Evolutionary conservation across 2,888 invertebrate genomes (phyloP).

Genomic region (Melinaea menophilus): DNA sequence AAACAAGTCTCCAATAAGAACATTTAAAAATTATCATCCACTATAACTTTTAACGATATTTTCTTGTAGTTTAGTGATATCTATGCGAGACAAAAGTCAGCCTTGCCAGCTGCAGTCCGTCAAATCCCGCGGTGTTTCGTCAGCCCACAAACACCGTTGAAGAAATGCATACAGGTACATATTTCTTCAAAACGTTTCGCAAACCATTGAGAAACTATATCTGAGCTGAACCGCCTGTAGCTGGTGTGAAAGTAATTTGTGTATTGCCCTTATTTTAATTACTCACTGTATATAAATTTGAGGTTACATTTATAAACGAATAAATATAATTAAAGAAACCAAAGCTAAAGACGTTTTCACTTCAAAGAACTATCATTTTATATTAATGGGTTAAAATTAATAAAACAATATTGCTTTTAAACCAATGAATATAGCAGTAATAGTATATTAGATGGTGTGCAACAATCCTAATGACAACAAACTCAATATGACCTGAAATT

Average conservation of each 20-base stretch:
- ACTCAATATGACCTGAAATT: too few relatives aligned
- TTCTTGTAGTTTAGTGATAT: too few relatives aligned
- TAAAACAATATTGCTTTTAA: too few relatives aligned
- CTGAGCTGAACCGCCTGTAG: not conserved
- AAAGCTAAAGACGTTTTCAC: too few relatives aligned
- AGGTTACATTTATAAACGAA: not conserved
- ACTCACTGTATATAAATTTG: not conserved
- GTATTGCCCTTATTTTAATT: not conserved
- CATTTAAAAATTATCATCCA: too few relatives aligned
- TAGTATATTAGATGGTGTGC: too few relatives aligned
- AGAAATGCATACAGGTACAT: conserved; percentile 20
- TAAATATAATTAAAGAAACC: not conserved
- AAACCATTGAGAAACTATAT: conserved; percentile 9
- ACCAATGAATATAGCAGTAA: too few relatives aligned
- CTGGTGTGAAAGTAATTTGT: not conserved
- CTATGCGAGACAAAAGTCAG: not conserved
- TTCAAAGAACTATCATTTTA: too few relatives aligned
- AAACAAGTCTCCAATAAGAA: too few relatives aligned
- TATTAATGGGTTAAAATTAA: too few relatives aligned
- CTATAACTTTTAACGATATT: too few relatives aligned
- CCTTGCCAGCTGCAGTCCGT: conserved; percentile 23
- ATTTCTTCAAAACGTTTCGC: conserved; percentile 26
- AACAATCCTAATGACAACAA: too few relatives aligned
- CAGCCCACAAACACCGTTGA: conserved; percentile 20
- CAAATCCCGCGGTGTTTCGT: conserved; percentile 22